Evolutionary conservation across 2,113 vertebrate genomes (phyloP).

Genomic region (Willisornis vidua): DNA sequence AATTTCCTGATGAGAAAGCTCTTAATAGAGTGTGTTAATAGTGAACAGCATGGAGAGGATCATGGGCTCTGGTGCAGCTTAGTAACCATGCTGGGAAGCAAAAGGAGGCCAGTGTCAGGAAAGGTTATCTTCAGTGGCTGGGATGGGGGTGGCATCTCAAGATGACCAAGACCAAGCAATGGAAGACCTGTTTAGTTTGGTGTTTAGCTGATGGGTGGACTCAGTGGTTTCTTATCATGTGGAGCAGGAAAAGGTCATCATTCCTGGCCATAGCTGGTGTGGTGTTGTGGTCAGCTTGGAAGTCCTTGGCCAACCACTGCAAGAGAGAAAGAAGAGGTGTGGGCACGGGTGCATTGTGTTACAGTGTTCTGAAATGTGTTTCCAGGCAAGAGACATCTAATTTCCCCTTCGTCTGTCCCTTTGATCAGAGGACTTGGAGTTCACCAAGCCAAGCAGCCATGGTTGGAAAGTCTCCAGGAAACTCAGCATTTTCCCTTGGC

Average conservation of each 20-base stretch:
- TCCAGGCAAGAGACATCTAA: not conserved
- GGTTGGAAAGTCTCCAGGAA: constrained; percentile 13
- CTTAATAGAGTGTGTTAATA: not conserved
- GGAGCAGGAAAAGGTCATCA: not conserved
- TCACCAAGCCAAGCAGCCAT: not conserved
- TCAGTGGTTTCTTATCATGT: not conserved
- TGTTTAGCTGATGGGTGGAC: not conserved
- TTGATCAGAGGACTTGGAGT: not conserved
- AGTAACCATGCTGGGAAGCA: not conserved
- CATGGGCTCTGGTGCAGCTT: not conserved
- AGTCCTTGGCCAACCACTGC: not conserved
- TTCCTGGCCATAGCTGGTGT: not conserved
- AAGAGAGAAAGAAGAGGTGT: not conserved
- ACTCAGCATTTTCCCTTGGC: constrained; percentile 19
- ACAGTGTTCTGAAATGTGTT: not conserved
- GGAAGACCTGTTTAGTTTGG: not conserved
- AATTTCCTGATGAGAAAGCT: constrained; percentile 21
- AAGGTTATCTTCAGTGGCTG: not conserved
- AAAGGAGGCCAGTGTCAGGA: not conserved
- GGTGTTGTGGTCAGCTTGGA: not conserved
- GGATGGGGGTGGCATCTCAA: not conserved
- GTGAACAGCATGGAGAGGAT: not conserved
- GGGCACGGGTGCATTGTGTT: not conserved
- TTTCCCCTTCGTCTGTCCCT: not conserved
- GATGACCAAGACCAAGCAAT: not conserved